Conservation (phyloP, 2,797 vertebrate genomes). For the Poeciliopsis infans region DNA sequence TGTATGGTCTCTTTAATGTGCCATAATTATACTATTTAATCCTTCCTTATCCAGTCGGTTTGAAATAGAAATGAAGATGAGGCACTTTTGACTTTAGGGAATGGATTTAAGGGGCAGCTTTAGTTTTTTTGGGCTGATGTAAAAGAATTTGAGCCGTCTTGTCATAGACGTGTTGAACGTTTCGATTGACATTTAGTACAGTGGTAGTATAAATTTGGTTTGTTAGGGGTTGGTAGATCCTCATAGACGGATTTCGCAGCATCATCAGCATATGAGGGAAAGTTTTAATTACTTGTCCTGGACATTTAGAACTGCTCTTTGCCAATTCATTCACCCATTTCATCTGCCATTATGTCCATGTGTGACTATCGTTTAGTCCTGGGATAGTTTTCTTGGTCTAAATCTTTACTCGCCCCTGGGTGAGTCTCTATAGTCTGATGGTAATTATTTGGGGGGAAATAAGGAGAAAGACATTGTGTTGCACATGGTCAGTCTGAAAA, state of each 20-base stretch:
- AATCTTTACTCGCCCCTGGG: not conserved
- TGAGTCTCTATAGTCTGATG: not conserved
- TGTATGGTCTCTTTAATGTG: conserved; percentile 69
- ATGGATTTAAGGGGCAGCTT: conserved; percentile 39
- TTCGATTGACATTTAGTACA: not conserved
- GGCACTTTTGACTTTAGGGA: conserved; percentile 51
- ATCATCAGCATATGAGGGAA: not conserved
- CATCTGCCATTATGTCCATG: not conserved
- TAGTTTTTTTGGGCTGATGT: conserved; percentile 14
- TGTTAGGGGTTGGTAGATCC: not conserved
- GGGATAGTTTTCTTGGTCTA: not conserved
- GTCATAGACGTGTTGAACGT: not conserved
- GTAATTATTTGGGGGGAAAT: not conserved
- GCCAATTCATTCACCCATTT: not conserved
- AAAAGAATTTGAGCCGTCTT: not conserved
- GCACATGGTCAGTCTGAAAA: not conserved
- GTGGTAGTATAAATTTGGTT: not conserved
- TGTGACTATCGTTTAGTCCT: not conserved
- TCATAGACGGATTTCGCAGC: not conserved
- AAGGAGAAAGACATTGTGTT: not conserved
- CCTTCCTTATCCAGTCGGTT: conserved; percentile 66
- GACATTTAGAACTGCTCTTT: not conserved
- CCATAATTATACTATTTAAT: conserved; percentile 74
- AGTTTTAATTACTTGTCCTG: not conserved
- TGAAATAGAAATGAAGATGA: conserved; percentile 74